A percentile compares a stretch with the other conserved stretches of the same genome.
Evolutionary conservation across 1,140 invertebrate genomes (phyloP).

Genomic region (Charaxes varanes): DNA sequence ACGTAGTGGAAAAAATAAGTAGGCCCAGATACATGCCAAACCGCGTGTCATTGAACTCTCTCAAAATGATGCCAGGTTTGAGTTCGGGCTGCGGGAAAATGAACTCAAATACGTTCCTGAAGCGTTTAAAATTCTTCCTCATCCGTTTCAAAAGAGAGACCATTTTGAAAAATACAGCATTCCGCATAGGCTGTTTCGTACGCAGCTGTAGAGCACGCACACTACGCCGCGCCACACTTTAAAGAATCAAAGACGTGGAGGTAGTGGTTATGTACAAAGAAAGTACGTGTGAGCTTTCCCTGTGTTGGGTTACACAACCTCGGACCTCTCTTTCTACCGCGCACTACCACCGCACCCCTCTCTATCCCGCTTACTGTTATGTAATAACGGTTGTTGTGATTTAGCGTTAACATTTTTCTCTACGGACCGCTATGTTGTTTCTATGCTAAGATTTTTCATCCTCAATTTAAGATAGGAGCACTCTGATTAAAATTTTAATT

Average conservation of each 20-base stretch:
- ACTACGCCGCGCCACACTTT: conserved; percentile 34
- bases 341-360: conserved; percentile 25
- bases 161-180: conserved; percentile 52
- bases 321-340: conserved; percentile 41
- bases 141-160: conserved; percentile 37
- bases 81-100: conserved; percentile 25
- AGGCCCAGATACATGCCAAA: conserved; percentile 63
- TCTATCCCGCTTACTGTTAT: conserved; percentile 57
- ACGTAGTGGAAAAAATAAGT: conserved; percentile 56
- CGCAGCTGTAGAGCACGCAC: conserved; percentile 39
- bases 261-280: conserved; percentile 57
- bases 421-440: conserved; percentile 39
- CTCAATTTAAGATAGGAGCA: conserved; percentile 32
- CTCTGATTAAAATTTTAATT: conserved; percentile 28
- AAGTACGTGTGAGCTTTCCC: conserved; percentile 68
- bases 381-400: conserved; percentile 68
- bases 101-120: conserved; percentile 22
- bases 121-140: conserved; percentile 34
- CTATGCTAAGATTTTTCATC: conserved; percentile 33
- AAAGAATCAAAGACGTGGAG: conserved; percentile 40
- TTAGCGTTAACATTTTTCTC: conserved; percentile 66
- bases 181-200: conserved; percentile 51
- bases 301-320: conserved; percentile 68
- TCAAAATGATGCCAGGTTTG: conserved; percentile 50
- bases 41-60: conserved; percentile 64